Evolutionary conservation across 2,888 invertebrate genomes (phyloP).

Genomic region (Plemyria rubiginata): DNA sequence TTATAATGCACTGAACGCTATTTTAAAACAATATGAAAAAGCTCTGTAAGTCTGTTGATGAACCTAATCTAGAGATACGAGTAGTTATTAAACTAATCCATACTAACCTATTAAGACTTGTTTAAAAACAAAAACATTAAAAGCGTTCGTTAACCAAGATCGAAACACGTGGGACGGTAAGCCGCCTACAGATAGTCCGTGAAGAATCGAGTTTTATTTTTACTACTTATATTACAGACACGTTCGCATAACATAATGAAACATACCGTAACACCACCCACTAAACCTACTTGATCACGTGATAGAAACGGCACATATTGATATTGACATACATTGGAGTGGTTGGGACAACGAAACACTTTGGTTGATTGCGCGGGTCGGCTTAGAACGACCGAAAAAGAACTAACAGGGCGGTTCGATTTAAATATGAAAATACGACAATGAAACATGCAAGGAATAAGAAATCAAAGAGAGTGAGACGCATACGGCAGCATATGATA

Average conservation of each 20-base stretch:
- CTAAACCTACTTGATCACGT: constrained; percentile 27
- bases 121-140: constrained; percentile 40
- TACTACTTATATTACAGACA: constrained; percentile 40
- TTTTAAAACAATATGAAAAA: constrained; percentile 23
- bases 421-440: not conserved
- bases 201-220: constrained; percentile 46
- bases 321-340: constrained; percentile 30
- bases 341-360: constrained; percentile 26
- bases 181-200: constrained; percentile 51
- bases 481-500: not conserved
- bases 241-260: constrained; percentile 24
- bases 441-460: not conserved
- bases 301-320: constrained; percentile 33
- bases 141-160: constrained; percentile 44
- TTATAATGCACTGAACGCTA: constrained; percentile 13
- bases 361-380: constrained; percentile 24
- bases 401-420: constrained; percentile 13
- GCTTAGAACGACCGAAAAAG: constrained; percentile 13
- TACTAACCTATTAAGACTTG: constrained; percentile 26
- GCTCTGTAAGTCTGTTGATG: not conserved
- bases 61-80: constrained; percentile 12
- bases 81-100: constrained; percentile 17
- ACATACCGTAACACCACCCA: constrained; percentile 38
- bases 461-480: not conserved
- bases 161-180: constrained; percentile 52